Base-by-base conservation (phyloP, 2,113 vertebrate genomes). In the Solea senegalensis region DNA sequence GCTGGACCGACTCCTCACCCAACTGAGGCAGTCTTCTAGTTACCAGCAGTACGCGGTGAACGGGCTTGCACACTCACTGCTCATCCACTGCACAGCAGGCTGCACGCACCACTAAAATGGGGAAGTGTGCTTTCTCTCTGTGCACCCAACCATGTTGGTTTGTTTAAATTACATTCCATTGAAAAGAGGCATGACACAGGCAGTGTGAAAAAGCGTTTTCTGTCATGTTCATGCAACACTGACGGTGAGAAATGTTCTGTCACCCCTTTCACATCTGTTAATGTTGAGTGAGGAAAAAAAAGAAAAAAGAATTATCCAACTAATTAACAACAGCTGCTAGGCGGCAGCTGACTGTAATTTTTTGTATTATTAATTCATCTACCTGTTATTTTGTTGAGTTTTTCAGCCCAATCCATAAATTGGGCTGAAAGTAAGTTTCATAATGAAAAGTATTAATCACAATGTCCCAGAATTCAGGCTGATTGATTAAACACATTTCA, bases 131-230 rank as follows among this genome's bases (percentile, higher is more conserved):
- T 66, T 63, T 57, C 62, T 66, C 3, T 74, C 68, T 34, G 52
- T 55, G 58, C 69, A 59, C 28, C 27, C 5, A 40, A 40, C 75
- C 58, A 13, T 16, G 44, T 74, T 49, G n/a, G 28, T 61, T 80
- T 53, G 79, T 84, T 80, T 67, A 14, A 79, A 73, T 81, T 71
- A 54, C 70, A 60, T 80, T 72, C 70, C 55, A 53, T 61, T 66
- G 50, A 63, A 57, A 70, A 62, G 39, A 68, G 40, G 60, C 53
- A 12, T 13, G 9, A 68, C 14, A 45, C 68, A 64, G 64, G 49
- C 66, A 28, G 45, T 46, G 46, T 54, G 52, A 52, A 80, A 74
- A 61, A 1, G 64, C 60, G 55, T 65, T 74, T 53, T 60, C 65
- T 15, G 34, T 58, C 3, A 15, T 66, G 56, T 63, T 76, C 39